Evolutionary conservation across 2,888 invertebrate species (phyloP), one percentile per base, ranked within the genome.

Genomic region (Phasia obesa): DNA sequence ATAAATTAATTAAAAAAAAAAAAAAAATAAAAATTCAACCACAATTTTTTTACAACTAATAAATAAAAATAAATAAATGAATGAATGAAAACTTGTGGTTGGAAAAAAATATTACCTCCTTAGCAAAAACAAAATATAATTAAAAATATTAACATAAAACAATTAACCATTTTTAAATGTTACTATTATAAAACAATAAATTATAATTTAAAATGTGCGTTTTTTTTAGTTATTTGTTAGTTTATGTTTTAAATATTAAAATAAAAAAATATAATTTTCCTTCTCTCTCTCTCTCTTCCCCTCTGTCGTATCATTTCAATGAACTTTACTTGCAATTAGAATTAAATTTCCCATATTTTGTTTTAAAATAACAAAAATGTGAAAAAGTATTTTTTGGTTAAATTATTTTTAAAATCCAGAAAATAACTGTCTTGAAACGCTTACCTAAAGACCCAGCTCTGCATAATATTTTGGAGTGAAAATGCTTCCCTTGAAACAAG

Each of bases 21-120:
- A 44, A 70, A 75, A 69, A 79, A 49, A 55, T 44, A 25, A 27
- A 47, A 75, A 31, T 44, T 55, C n/a, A 74, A 53, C 19, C 53
- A 70, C 55, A 51, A 51, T n/a, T 78, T 57, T 38, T 47, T n/a
- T 67, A 27, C 5, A 62, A 78, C 13, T 62, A 15, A 25, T 25
- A 17, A 9, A 21, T 42, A 60, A 42, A 15, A 53, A 49, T 11
- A 35, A 11, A 11, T 35, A 35, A 79, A 15, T 5, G 11, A 64
- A 35, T 19, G n/a, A 70, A 57, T 65, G 59, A 69, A 77, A 64
- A 57, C 15, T 59, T 60, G 71, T 79, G 73, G 65, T 53, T 44
- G 65, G 86, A 88, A 88, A 88, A 88, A 87, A 88, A 88, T 87
- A 88, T 88, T 88, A 89, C 88, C 88, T 89, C 88, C 88, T 89